A percentile compares a stretch with the other conserved stretches of the same genome.
Evolutionary conservation across 2,113 vertebrate genomes (phyloP).

Genomic region (Pholis gunnellus): DNA sequence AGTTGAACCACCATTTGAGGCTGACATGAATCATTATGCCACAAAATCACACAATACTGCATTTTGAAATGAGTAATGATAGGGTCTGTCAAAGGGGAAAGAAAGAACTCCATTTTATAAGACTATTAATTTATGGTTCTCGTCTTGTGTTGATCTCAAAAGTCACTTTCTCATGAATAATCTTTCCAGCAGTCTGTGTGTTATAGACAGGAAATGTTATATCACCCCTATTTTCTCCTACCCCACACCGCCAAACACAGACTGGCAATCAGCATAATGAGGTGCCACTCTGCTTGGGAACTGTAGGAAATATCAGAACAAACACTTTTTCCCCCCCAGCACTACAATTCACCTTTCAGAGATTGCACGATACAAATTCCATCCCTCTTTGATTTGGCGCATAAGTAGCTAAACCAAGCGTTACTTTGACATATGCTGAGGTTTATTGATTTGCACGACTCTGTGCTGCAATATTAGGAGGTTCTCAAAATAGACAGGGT

Average conservation of each 20-base stretch:
- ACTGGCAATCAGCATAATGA: conserved; percentile 63
- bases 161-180: conserved; percentile 56
- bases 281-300: conserved; percentile 51
- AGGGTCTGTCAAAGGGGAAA: conserved; percentile 2
- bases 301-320: conserved; percentile 52
- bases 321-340: background rate
- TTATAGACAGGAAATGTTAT: conserved; percentile 6
- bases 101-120: background rate
- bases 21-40: background rate
- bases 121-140: conserved; percentile 33
- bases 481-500: conserved; percentile 61
- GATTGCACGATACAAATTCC: conserved; percentile 16
- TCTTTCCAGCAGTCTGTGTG: conserved; percentile 35
- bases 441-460: conserved; percentile 55
- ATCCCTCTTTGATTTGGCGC: conserved; percentile 45
- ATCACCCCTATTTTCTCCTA: background rate
- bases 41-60: background rate
- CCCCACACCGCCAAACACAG: conserved; percentile 25
- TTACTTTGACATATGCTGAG: conserved; percentile 36
- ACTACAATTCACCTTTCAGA: conserved; percentile 30
- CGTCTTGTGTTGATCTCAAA: conserved; percentile 43
- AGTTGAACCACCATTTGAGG: conserved; percentile 16
- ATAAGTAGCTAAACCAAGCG: conserved; percentile 19
- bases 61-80: conserved; percentile 12
- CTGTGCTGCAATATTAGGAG: conserved; percentile 54